Base-by-base conservation (phyloP, 2,888 invertebrate genomes). In the Biston stratarius region DNA sequence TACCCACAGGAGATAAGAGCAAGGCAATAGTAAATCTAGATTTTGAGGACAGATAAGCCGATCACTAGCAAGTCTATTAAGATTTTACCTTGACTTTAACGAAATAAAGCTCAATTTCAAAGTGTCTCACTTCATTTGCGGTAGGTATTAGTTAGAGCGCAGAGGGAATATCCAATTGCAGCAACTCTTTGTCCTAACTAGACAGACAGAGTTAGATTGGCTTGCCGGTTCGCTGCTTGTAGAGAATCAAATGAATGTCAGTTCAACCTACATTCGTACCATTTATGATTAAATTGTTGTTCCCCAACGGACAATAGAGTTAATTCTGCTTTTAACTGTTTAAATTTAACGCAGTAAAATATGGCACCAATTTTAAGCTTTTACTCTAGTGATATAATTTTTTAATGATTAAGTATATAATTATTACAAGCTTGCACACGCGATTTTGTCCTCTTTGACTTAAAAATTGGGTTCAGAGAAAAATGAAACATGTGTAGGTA, bases 121-220 rank as follows among this genome's bases (percentile, higher is more conserved):
- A 49, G 59, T 48, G 49, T 33, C 40, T 40, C n/a, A 40, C 49
- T 49, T 7, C 38, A 48, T 38, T 48, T 48, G 24, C 14, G 15
- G 24, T 47, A 11, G 15, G 24, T 47, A 11, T 55, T 45, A 47
- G 49, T 49, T 24, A n/a, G n/a, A n/a, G n/a, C n/a, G 40, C 45
- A 33, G 45, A 36, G 45, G 10, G 45, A 45, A 45, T 57, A 57
- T 57, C 24, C 15, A 48, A 59, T 48, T 59, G 59, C n/a, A 42
- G 12, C 55, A 5, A 38, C 42, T 59, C 59, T 49, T 59, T 59
- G 49, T 49, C 24, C 6, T 24, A 51, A 42, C 6, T 24, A 51
- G 49, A 59, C 24, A 42, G 12, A 59, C 14, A 10, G 49, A 40
- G 59, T 38, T 40, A 40, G 33, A 42, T 59, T 49, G 59, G 59